Evolutionary conservation across 2,888 invertebrate species (phyloP).

Genomic region (Dasysyrphus albostriatus): DNA sequence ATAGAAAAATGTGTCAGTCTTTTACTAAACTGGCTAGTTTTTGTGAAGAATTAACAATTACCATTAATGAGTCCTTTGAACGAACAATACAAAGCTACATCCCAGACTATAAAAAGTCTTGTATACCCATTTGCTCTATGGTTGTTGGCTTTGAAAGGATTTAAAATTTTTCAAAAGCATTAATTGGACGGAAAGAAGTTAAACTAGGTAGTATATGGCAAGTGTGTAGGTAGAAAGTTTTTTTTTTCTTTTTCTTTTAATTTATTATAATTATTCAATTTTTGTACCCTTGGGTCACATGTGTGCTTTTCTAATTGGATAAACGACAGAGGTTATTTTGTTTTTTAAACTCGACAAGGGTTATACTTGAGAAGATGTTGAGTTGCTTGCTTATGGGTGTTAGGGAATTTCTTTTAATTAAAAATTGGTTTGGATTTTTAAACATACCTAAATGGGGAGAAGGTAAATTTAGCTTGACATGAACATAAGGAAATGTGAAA

Average conservation of each 20-base stretch:
- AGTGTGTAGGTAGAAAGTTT: neutral
- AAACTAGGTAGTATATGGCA: neutral
- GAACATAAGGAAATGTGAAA: neutral
- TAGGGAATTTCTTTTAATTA: conserved; percentile 31
- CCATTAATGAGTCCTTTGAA: too few relatives aligned
- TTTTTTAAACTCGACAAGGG: conserved; percentile 20
- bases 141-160: conserved; percentile 33
- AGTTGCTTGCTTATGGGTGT: neutral
- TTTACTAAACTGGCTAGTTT: too few relatives aligned
- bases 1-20: too few relatives aligned
- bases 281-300: conserved; percentile 62
- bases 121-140: conserved; percentile 30
- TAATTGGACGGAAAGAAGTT: conserved; percentile 46
- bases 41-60: too few relatives aligned
- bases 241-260: conserved; percentile 35
- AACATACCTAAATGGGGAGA: neutral
- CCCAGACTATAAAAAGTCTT: neutral
- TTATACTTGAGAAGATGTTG: conserved; percentile 29
- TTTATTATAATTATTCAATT: conserved; percentile 72
- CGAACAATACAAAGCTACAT: neutral
- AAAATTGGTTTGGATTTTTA: neutral
- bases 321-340: conserved; percentile 10
- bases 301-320: conserved; percentile 68
- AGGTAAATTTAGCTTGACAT: neutral
- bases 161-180: conserved; percentile 38